Evolutionary conservation across 2,797 vertebrate species (phyloP), one percentile per base, ranked within the genome.

Genomic region (Furcifer pardalis): DNA sequence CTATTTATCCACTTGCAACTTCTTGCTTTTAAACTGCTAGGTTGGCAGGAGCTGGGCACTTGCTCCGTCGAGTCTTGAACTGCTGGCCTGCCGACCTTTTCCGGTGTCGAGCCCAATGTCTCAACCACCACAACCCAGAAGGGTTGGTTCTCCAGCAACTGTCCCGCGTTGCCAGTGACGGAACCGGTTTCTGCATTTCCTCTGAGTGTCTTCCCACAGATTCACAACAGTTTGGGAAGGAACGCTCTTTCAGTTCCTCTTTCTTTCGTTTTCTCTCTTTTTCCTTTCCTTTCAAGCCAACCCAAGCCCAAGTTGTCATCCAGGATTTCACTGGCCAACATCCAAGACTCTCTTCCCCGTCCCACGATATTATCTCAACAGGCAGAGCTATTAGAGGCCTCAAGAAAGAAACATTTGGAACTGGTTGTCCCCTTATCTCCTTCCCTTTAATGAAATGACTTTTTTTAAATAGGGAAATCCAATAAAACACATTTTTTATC

Each of bases 251-350:
- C 40, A 21, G 30, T 42, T 7, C 46, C 19, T 15, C 4, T 10
- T 44, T 25, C 13, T 52, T 5, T 40, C 27, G 42, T 62, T 49
- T 5, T 46, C 35, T 63, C 32, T 52, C 1, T 46, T 2, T 25
- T 9, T 23, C 8, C 23, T 62, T 56, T 35, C 4, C 32, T 35
- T 15, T 30, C 25, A 81, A 63, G 35, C 13, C 37, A 69, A 69
- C 15, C 40, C 40, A 40, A 42, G 21, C 32, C 65, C 9, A 21
- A 4, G 77, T 59, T 21, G 15, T 46, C 56, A 59, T 79, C 69
- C 19, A 84, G 80, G 86, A 82, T 84, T 83, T 44, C 9, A 2
- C 49, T 59, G 81, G 77, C 83, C 69, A 71, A 2, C 32, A 3
- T 25, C 44, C 44, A 56, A 19, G 7, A 37, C 62, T 35, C 56